Base-by-base conservation (phyloP, 2,888 invertebrate genomes). In the Pecten maximus region DNA sequence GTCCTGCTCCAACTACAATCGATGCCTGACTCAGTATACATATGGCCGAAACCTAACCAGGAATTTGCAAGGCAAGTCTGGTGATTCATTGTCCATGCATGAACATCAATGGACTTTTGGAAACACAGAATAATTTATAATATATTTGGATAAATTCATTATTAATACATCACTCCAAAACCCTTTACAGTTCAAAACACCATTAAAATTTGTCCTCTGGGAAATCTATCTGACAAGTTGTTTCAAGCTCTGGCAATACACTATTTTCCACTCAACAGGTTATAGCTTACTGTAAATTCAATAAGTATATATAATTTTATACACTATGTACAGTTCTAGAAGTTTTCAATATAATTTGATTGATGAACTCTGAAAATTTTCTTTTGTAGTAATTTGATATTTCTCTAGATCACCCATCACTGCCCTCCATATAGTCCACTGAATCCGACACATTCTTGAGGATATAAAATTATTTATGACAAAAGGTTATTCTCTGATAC, bases 91-190 rank as follows among this genome's bases (percentile, higher is more conserved):
- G 19, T 74, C 74, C 19, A 74, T 28, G 35, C 74, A 74, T 35
- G 3, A 23, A 74, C 74, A 74, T 74, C 74, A 74, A 74, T 28
- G 8, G 35, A 6, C 74, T 28, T 74, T 74, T 15, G 74, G 74
- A 74, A 74, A 74, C 35, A 74, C 15, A 74, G 74, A 74, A 74
- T 74, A 74, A 74, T 74, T 74, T 74, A 74, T 74, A 35, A 74
- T 74, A 74, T 74, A 35, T 74, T 74, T 74, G 74, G 74, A 74
- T 28, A 74, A 74, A 74, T 74, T 74, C 74, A 74, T 74, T 74
- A 74, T 35, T 74, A 74, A 74, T 74, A 74, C 74, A 74, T 74
- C 35, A 74, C 74, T 35, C 74, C 35, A 35, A 74, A 74, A 35
- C 74, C 16, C 74, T 74, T 74, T 35, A 28, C 35, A 74, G 74